Evolutionary conservation across 2,888 invertebrate species (phyloP).

Genomic region (Elysia crispata): DNA sequence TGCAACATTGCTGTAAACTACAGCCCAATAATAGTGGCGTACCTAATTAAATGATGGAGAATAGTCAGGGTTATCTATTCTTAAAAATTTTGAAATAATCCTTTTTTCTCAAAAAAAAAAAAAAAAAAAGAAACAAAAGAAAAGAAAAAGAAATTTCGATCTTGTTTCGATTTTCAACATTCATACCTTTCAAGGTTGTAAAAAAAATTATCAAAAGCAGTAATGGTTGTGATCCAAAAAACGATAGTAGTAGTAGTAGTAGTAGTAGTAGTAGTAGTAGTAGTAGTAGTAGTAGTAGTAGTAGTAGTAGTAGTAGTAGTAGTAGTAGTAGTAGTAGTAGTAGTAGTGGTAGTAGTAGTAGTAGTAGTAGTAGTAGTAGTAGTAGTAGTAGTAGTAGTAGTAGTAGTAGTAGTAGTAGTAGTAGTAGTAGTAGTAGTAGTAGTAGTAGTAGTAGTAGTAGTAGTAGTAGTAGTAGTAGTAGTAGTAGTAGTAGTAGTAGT

Average conservation of each 20-base stretch:
- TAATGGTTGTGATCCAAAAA: not conserved
- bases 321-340: slow-evolving; percentile 5
- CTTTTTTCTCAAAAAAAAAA: too few species aligned
- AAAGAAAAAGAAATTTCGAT: too few species aligned
- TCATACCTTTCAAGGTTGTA: too few species aligned
- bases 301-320: slow-evolving; percentile 17
- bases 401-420: slow-evolving; percentile 15
- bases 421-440: not conserved
- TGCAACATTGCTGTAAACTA: too few species aligned
- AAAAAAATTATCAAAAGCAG: too few species aligned
- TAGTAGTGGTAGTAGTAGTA: slow-evolving; percentile 16
- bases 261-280: slow-evolving; percentile 22
- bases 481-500: slow-evolving; percentile 2
- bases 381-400: slow-evolving; percentile 21
- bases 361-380: slow-evolving; percentile 23
- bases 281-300: slow-evolving; percentile 15
- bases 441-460: slow-evolving; percentile 14
- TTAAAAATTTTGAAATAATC: too few species aligned
- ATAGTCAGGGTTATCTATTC: too few species aligned
- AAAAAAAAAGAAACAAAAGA: too few species aligned
- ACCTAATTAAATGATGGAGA: too few species aligned
- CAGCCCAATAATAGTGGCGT: too few species aligned
- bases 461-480: slow-evolving; percentile 29
- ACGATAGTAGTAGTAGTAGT: slow-evolving; percentile 10
- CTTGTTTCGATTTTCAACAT: too few species aligned